Evolutionary conservation across 2,797 vertebrate genomes (phyloP).

Genomic region (Gastrophryne carolinensis): DNA sequence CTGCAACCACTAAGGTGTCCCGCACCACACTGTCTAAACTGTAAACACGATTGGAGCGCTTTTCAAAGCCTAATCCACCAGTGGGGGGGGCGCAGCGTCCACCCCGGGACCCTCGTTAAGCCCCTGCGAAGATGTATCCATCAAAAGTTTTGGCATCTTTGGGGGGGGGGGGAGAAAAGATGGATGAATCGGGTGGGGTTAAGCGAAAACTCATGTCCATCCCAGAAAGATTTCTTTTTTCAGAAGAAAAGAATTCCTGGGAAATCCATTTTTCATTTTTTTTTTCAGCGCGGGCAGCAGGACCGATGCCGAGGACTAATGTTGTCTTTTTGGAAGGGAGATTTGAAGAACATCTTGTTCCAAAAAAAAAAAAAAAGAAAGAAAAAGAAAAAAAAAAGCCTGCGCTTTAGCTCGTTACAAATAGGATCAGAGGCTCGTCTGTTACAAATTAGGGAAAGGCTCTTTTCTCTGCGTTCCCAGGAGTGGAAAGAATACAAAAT

Average conservation of each 20-base stretch:
- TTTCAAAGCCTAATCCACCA: background rate
- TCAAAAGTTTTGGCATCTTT: conserved; percentile 23
- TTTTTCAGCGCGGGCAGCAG: background rate
- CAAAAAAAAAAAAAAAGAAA: conserved; percentile 51
- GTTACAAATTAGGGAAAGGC: conserved; percentile 69
- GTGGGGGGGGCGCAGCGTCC: conserved; percentile 19
- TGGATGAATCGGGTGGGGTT: conserved; percentile 32
- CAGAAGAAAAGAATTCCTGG: conserved; percentile 51
- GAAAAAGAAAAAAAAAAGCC: conserved; percentile 50
- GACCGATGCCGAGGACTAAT: conserved; percentile 50
- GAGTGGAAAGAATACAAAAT: conserved; percentile 32
- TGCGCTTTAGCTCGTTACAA: conserved; percentile 56
- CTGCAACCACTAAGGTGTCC: background rate
- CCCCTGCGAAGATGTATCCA: conserved; percentile 38
- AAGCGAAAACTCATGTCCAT: conserved; percentile 37
- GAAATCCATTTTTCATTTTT: conserved; percentile 50
- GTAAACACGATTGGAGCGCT: background rate
- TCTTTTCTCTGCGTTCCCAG: conserved; percentile 58
- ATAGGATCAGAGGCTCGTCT: conserved; percentile 62
- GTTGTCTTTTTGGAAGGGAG: conserved; percentile 46
- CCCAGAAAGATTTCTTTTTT: conserved; percentile 37
- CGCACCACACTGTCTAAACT: background rate
- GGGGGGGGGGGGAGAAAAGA: conserved; percentile 3
- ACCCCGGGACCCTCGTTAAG: background rate
- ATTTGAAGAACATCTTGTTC: conserved; percentile 57